Base-by-base conservation (phyloP, 2,888 invertebrate species). In the Parnassius mnemosyne region DNA sequence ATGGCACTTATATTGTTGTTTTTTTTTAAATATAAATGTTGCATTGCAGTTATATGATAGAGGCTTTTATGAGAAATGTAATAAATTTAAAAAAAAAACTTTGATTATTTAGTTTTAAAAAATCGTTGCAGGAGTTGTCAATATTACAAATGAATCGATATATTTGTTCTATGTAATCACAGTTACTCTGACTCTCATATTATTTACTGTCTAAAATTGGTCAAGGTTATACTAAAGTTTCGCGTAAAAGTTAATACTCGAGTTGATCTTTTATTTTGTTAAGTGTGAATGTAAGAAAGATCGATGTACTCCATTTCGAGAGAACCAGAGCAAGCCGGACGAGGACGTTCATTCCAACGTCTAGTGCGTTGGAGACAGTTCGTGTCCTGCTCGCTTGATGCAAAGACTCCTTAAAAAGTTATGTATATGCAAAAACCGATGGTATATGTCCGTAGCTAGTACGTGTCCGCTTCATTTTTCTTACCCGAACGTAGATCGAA, bases 401-500 rank as follows among this genome's bases (percentile, higher is more conserved):
- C 20, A 34, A 34, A 34, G 3, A 34, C 34, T 34, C 5, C 34
- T 0, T 34, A 34, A 34, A 34, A 34, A 34, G 7, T 34, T 7
- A 34, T 34, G 5, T 34, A 34, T 7, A 34, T 34, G 5, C 25
- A n/a, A 66, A 11, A 16, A 49, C 10, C 20, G 41, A 50, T 80
- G 1, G 79, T 79, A 75, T 76, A 75, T 77, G 81, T 80, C 80
- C 80, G 85, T 82, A 83, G 85, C 81, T 84, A 85, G 87, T 81
- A 73, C 83, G 86, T 84, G 87, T 85, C 84, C 84, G 85, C 87
- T 85, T 85, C 78, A 77, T 81, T 82, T 81, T 77, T 64, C 60
- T 58, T 53, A 43, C 16, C 42, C 56, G 44, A 52, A 52, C 72
- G 66, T 70, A 66, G 68, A 68, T 68, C 68, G 69, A 71, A 65